phyloP scores from a whole-genome alignment of 2,888 invertebrate species.

The Lepidocyrtoides sp. region DNA sequence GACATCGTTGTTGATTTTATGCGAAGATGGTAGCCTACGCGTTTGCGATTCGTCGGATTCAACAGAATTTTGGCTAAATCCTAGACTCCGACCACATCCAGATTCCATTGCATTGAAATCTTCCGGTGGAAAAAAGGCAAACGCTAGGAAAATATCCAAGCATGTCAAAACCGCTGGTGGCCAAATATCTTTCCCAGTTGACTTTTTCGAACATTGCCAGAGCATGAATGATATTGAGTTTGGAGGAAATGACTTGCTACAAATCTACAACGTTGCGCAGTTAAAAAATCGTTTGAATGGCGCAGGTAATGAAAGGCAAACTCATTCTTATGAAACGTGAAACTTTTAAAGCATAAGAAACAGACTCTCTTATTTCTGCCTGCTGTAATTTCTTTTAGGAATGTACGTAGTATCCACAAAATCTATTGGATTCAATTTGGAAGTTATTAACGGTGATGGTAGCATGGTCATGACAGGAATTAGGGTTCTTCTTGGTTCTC shows the following conservation, averaged over 20 bases:
- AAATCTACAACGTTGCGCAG: slow-evolving; percentile 97
- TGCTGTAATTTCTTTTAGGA: slow-evolving; percentile 89
- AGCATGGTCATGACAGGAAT: slow-evolving; percentile 96
- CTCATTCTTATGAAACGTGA: not conserved
- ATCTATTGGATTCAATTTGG: slow-evolving; percentile 95
- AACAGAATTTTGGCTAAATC: slow-evolving; percentile 90
- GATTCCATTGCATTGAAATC: slow-evolving; percentile 87
- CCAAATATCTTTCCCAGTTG: slow-evolving; percentile 91
- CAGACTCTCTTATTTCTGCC: too few species aligned
- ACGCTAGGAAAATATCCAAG: slow-evolving; percentile 75
- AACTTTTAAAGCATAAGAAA: not conserved
- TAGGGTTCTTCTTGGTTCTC: slow-evolving; percentile 94
- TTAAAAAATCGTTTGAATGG: slow-evolving; percentile 96
- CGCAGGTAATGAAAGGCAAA: slow-evolving; percentile 86
- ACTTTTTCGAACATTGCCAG: slow-evolving; percentile 98
- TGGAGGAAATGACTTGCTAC: slow-evolving; percentile 97
- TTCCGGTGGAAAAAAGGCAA: slow-evolving; percentile 79
- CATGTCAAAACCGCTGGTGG: slow-evolving; percentile 80
- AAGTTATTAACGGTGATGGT: slow-evolving; percentile 94
- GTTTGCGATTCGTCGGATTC: slow-evolving; percentile 97
- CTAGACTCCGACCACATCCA: slow-evolving; percentile 89
- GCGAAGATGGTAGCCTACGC: slow-evolving; percentile 98
- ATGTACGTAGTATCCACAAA: slow-evolving; percentile 98
- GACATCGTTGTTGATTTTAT: slow-evolving; percentile 95
- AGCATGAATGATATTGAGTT: slow-evolving; percentile 97